These are phyloP conservation scores for Dysdera silvatica DNA, from an alignment of 1,140 invertebrate species.

Conservation along the genomic window DNA sequence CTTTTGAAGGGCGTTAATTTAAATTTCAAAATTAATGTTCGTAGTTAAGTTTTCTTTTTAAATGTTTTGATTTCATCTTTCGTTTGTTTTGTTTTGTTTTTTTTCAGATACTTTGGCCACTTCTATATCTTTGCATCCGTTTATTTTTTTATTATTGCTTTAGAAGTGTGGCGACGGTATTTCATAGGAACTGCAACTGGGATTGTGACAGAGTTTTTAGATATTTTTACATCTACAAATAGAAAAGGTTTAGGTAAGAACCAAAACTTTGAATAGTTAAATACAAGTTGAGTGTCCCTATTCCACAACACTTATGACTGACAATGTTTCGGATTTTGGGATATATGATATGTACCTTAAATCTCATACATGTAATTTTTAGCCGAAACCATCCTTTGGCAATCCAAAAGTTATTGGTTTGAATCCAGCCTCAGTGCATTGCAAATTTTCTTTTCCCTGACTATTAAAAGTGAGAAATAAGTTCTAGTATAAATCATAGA, in stretches of 20 bases:
- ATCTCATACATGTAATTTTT: too few species aligned
- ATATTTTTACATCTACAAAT: conserved; percentile 1
- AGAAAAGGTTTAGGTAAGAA: conserved; percentile 16
- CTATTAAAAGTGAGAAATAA: not conserved
- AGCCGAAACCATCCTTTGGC: not conserved
- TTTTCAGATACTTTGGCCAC: conserved; percentile 37
- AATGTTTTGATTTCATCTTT: too few species aligned
- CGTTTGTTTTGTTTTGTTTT: not conserved
- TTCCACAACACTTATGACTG: not conserved
- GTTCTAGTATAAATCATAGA: too few species aligned
- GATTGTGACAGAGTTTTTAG: conserved; percentile 19
- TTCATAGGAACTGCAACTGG: not conserved
- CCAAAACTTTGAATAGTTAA: not conserved
- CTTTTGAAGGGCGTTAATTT: too few species aligned
- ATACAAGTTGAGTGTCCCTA: conserved; percentile 7
- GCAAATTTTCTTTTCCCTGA: not conserved
- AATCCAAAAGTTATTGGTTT: not conserved
- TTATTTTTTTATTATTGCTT: conserved; percentile 15
- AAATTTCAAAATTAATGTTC: too few species aligned
- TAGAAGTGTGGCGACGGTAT: conserved; percentile 20
- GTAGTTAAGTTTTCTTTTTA: too few species aligned
- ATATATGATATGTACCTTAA: not conserved
- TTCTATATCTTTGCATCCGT: conserved; percentile 37
- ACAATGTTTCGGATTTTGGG: not conserved
- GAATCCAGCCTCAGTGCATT: not conserved